Evolutionary conservation across 2,113 vertebrate genomes (phyloP), one percentile per base, ranked within the genome.

Genomic region (Thalassoma bifasciatum): DNA sequence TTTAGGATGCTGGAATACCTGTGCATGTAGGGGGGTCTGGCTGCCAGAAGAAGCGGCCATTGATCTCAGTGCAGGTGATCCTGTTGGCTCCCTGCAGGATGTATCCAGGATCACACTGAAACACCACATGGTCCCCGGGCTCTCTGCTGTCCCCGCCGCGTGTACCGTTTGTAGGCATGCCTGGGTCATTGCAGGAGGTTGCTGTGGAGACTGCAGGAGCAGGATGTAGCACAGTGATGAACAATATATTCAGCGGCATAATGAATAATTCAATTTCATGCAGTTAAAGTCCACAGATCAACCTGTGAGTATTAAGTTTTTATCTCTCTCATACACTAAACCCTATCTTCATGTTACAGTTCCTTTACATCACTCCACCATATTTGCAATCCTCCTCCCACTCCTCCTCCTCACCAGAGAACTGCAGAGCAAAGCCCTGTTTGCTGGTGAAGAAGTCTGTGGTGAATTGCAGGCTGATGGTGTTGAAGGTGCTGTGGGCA

Each of bases 391-490:
- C 13, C 2, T 12, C 0, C 30, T 30, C 30, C 30, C 30, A n/a
- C 30, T 30, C 30, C 24, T 2, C 13, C 1, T 12, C 0, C 80
- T 61, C 80, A 99, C 98, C 95, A 87, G 97, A 97, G 85, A 98
- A 99, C 82, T 98, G 97, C 70, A 99, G 83, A 79, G 98, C 96
- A 0, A 99, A 99, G 67, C 98, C 98, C 76, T 99, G 97, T 76
- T 99, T 99, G 96, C 98, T 99, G 49, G 98, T 99, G 93, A 99
- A 99, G 93, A 99, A 99, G 85, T 99, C 98, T 0, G 98, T 99
- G 92, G 95, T 98, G 92, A 99, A 99, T 89, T 98, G 98, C 65
- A 99, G 92, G 58, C 96, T 96, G 73, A 99, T 87, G 0, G 96
- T 95, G 91, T 84, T 98, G 90, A 99, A 99, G 66, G 98, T 99